Evolutionary conservation across 2,797 vertebrate species (phyloP), one percentile per base, ranked within the genome.

Genomic region (Melanotaenia boesemani): DNA sequence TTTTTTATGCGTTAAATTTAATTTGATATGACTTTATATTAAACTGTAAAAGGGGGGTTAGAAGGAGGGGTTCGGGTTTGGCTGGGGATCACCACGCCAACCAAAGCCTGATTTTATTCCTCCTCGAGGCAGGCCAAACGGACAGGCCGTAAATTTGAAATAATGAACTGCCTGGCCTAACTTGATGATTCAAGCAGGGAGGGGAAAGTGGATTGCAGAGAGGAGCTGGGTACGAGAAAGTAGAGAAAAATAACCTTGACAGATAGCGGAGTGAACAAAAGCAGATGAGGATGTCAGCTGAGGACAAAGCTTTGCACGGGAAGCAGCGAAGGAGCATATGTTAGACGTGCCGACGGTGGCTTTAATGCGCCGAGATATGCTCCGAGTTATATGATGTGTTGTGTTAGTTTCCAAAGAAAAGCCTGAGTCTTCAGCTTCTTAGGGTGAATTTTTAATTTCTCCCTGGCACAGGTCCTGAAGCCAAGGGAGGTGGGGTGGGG

Each of bases 121-220:
- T 89, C 85, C 80, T 84, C 2, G 50, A 86, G 77, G 85, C 85
- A 71, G 84, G 89, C 91, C 92, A 92, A 88, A 70, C 48, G 76
- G 81, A 90, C 93, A 85, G 92, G 81, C 91, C 74, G 82, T 95
- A 95, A 94, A 95, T 95, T 92, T 90, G 71, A 93, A 92, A 91
- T 93, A 94, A 94, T 91, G 91, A 94, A 93, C 86, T 84, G 84
- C 80, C 76, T 81, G 78, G 83, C 72, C 74, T 46, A 82, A 89
- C 86, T 82, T 82, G 77, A 81, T 75, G 89, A 87, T 74, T 64
- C 65, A 71, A 75, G 67, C 70, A 26, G 72, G 65, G 85, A 77
- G 86, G 84, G 72, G 46, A 48, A 73, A 80, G 79, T 41, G 62
- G 72, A 61, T 67, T 74, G 74, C 67, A 69, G 83, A 83, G 78